Base-by-base conservation (phyloP, 2,797 vertebrate genomes). In the Protonibea diacanthus region DNA sequence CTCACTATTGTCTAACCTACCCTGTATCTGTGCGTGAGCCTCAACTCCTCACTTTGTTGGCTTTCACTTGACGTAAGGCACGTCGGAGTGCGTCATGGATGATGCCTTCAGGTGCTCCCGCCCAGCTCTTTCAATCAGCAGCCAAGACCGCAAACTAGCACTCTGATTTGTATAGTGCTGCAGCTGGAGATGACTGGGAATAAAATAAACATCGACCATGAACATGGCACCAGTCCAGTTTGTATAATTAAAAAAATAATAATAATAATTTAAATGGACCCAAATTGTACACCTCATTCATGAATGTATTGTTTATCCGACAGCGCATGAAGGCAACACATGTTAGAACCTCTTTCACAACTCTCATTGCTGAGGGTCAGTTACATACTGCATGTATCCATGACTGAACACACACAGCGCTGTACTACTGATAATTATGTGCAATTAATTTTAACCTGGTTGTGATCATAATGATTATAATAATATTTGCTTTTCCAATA, bases 261-360 rank as follows among this genome's bases (percentile, higher is more conserved):
- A 21, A 18, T 21, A 52, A 21, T 9, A 2, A 38, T 9, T 38
- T 38, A 9, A 38, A 38, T 38, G 33, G 33, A 38, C 8, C 8
- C 33, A 38, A 38, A 44, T 25, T 55, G 20, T 49, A 44, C 4
- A 23, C 12, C 10, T 40, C 0, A 21, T 1, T 2, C 2, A 6
- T 40, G 0, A 14, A n/a, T 29, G 1, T 0, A 0, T 3, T 17
- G 49, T 4, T 40, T 27, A 1, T 67, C 84, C 73, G 40, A 85
- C 2, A 17, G 49, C 6, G 6, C 55, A 0, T 75, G 67, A 93
- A 91, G 6, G 76, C 68, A 76, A 4, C 84, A 64, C 9, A 5
- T 0, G 29, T 15, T 25, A 23, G 25, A 65, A 21, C 13, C 66
- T 84, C 42, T 92, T 88, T 86, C 81, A 66, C 86, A 91, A 89